Percentiles rank a stretch among this genome's conserved stretches.
These are phyloP conservation scores for Bergia sp. DNA, from an alignment of 92 coral and sea anemone genomes.

Conservation along the genomic window DNA sequence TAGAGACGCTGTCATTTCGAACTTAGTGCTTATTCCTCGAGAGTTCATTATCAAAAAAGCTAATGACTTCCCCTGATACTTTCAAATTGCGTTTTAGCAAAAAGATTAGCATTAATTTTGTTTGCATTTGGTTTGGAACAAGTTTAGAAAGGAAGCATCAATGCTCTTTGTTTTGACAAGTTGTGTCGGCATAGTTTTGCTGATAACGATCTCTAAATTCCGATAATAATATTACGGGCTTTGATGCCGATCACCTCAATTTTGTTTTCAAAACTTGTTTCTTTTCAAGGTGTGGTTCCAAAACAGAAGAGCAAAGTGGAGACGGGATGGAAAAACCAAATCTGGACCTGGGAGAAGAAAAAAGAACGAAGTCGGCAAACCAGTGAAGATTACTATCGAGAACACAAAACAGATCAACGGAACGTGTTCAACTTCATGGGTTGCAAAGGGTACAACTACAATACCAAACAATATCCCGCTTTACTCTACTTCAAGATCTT, in stretches of 20 bases:
- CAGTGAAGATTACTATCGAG: constrained; percentile 34
- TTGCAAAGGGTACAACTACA: not conserved
- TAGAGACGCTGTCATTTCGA: not conserved
- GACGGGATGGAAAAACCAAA: constrained; percentile 92
- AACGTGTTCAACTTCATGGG: not conserved
- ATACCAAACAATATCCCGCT: not conserved
- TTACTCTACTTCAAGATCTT: constrained; percentile 6
- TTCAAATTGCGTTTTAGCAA: not conserved
- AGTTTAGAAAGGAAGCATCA: constrained; percentile 25
- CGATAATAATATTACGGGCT: not conserved
- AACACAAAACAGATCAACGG: constrained; percentile 1
- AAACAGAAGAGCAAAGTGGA: constrained; percentile 89
- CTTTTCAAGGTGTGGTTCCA: constrained; percentile 94
- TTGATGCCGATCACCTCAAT: not conserved
- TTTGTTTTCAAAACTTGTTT: not conserved
- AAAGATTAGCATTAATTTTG: not conserved
- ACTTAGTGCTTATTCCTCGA: not conserved
- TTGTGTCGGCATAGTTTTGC: constrained; percentile 12
- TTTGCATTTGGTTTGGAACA: not conserved
- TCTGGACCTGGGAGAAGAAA: constrained; percentile 93
- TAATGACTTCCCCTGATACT: not conserved
- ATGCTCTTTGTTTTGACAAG: constrained; percentile 29
- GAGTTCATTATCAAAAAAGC: not conserved
- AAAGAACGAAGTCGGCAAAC: constrained; percentile 82
- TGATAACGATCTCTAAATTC: constrained; percentile 38